phyloP scores from a whole-genome alignment of 1,140 invertebrate genomes.

The Cherax quadricarinatus region DNA sequence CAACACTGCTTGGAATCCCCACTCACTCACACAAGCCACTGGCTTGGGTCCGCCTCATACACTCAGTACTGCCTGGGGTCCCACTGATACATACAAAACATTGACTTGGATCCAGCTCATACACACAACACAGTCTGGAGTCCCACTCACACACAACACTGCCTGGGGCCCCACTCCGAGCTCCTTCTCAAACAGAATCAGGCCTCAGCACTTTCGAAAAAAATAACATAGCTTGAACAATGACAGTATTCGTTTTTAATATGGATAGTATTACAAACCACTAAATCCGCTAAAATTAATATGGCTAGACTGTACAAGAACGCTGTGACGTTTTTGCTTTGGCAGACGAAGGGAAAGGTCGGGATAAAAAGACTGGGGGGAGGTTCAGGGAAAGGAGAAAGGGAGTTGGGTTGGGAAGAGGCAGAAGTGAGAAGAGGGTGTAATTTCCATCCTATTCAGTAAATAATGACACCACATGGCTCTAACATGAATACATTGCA shows the following conservation, averaged over 20 bases:
- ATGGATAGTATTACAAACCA: conserved; percentile 15
- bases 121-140: too few relatives aligned
- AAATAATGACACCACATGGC: not conserved
- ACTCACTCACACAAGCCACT: too few relatives aligned
- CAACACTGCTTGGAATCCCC: too few relatives aligned
- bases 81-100: too few relatives aligned
- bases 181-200: not conserved
- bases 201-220: not conserved
- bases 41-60: too few relatives aligned
- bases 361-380: not conserved
- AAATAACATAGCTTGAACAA: conserved; percentile 19
- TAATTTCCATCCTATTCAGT: not conserved
- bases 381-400: not conserved
- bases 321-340: too few relatives aligned
- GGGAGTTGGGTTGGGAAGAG: too few relatives aligned
- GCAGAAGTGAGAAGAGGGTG: not conserved
- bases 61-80: too few relatives aligned
- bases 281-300: conserved; percentile 23
- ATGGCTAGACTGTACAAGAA: conserved; percentile 35
- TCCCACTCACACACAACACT: not conserved
- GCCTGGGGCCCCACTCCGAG: not conserved
- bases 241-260: not conserved
- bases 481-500: conserved; percentile 12
- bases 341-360: too few relatives aligned
- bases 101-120: too few relatives aligned